Base-by-base conservation (phyloP, 2,797 vertebrate genomes). In the Acanthiza pusilla region DNA sequence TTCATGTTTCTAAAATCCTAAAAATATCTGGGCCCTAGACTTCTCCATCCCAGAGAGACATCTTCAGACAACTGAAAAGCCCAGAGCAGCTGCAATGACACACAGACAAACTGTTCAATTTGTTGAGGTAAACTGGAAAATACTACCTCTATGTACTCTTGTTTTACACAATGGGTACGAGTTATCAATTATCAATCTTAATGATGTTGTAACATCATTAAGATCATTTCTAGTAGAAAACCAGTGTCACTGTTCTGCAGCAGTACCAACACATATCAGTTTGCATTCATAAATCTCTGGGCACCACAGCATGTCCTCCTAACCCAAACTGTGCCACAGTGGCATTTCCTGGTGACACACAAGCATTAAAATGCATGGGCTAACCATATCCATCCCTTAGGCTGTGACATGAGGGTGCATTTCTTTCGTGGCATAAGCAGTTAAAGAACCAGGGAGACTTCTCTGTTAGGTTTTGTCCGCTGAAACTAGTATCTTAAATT, bases 351-450 rank as follows among this genome's bases (percentile, higher is more conserved):
- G 40, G 32, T 32, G 62, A 47, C 23, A 91, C 57, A 89, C 22
- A 13, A 16, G 3, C 43, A 85, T 16, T 51, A 51, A 62, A 81
- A 53, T 25, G 7, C 47, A 54, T 7, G 19, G 43, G 43, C 16
- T 75, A 34, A 72, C 15, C 40, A 55, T 16, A 38, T 0, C 0
- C 22, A 10, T 22, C 40, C 16, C 14, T 47, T 15, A 78, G 6
- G 43, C 12, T 53, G 30, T 13, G 42, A 38, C n/a, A 40, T 2
- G 5, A 67, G 5, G 5, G 7, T 16, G 48, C 0, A 0, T 40
- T 82, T 85, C 18, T 21, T 54, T 67, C 57, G 29, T 2, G 6
- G 18, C 19, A 3, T 14, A 53, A 55, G 22, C 4, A 43, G 25
- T 14, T 50, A 40, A 76, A 71, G 13, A 77, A 54, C 3, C 3